Conservation (phyloP, 1,140 invertebrate genomes). For the Wasmannia auropunctata region DNA sequence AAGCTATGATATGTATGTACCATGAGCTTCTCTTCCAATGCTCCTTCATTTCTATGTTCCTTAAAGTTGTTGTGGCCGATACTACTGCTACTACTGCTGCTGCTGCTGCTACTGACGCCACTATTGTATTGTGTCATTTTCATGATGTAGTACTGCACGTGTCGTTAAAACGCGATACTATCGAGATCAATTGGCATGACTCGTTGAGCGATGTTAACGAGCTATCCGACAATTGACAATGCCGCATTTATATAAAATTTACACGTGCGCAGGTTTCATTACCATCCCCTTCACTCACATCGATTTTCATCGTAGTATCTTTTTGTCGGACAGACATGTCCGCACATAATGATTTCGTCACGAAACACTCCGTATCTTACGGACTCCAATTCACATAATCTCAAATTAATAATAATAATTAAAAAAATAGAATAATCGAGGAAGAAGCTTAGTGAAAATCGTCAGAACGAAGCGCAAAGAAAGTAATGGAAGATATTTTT, state of each 20-base stretch:
- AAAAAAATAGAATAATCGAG: background rate
- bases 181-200: constrained; percentile 11
- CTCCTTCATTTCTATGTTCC: constrained; percentile 43
- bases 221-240: too few species aligned
- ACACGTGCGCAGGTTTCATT: background rate
- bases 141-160: background rate
- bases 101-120: constrained; percentile 66
- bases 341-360: background rate
- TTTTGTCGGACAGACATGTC: background rate
- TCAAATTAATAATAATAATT: background rate
- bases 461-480: background rate
- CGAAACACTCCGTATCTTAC: background rate
- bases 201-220: background rate
- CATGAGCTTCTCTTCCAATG: constrained; percentile 75
- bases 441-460: background rate
- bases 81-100: constrained; percentile 70
- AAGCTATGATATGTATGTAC: constrained; percentile 52
- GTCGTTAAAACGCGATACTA: background rate
- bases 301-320: background rate
- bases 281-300: background rate
- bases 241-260: background rate
- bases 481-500: background rate
- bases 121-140: constrained; percentile 74
- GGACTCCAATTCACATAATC: background rate
- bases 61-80: constrained; percentile 67